A percentile compares a stretch with the other conserved stretches of the same genome.
phyloP scores from a whole-genome alignment of 1,140 invertebrate species.

The Eupristina koningsbergeri region DNA sequence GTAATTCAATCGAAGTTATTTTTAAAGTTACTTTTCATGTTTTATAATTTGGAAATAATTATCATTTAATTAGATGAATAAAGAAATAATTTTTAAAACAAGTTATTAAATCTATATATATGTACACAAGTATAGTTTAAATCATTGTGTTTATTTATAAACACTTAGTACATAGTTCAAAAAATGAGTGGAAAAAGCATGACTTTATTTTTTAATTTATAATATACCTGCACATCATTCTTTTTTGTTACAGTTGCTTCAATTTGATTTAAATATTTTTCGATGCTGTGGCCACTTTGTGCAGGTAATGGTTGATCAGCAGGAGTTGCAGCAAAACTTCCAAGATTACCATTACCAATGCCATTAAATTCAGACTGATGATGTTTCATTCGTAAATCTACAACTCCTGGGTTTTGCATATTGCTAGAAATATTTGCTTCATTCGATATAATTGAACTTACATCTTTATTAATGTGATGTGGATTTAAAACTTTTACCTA shows the following conservation, averaged over 20 bases:
- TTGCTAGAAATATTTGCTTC: constrained; percentile 61
- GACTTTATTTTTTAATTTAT: too few species aligned
- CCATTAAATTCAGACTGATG: constrained; percentile 63
- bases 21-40: too few species aligned
- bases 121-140: too few species aligned
- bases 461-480: constrained; percentile 71
- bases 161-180: too few species aligned
- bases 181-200: too few species aligned
- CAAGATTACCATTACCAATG: constrained; percentile 54
- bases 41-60: too few species aligned
- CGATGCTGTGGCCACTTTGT: constrained; percentile 75
- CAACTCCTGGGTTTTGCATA: constrained; percentile 65
- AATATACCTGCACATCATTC: constrained; percentile 48
- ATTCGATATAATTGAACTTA: constrained; percentile 67
- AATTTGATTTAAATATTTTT: constrained; percentile 77
- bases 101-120: too few species aligned
- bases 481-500: constrained; percentile 67
- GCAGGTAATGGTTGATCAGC: constrained; percentile 71
- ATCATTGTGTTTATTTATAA: too few species aligned
- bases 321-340: constrained; percentile 62
- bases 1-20: too few species aligned
- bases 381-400: constrained; percentile 71
- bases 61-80: too few species aligned
- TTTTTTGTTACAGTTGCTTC: constrained; percentile 64
- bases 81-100: too few species aligned